Evolutionary conservation across 2,888 invertebrate species (phyloP).

Genomic region (Trissolcus japonicus): DNA sequence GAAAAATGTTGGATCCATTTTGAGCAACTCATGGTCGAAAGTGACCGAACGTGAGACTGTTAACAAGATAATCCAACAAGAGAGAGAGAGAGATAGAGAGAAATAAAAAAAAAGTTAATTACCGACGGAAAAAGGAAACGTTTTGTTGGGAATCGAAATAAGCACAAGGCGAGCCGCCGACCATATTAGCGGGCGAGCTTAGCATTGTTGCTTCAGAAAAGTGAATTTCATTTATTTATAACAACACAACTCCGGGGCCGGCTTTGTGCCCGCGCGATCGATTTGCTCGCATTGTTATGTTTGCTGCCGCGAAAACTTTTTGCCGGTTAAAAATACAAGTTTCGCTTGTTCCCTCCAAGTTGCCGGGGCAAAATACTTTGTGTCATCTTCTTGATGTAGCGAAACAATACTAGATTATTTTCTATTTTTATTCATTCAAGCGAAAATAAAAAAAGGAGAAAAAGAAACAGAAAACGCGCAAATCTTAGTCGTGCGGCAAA

Average conservation of each 20-base stretch:
- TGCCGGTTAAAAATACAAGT: slow-evolving; percentile 2
- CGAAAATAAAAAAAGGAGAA: no score
- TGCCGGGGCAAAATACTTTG: not conserved
- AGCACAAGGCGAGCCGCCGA: slow-evolving; percentile 45
- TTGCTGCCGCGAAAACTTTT: not conserved
- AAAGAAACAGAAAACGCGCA: not conserved
- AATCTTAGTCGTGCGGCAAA: not conserved
- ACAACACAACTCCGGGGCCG: not conserved
- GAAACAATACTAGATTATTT: not conserved
- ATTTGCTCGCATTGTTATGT: not conserved
- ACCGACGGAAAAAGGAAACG: slow-evolving; percentile 30
- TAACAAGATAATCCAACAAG: slow-evolving; percentile 37
- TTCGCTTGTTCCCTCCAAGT: not conserved
- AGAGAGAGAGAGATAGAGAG: not conserved
- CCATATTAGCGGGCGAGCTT: slow-evolving; percentile 33
- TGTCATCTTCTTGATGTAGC: slow-evolving; percentile 1
- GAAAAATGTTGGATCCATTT: not conserved
- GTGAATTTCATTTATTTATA: slow-evolving; percentile 13
- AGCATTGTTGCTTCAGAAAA: slow-evolving; percentile 1
- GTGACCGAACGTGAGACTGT: slow-evolving; percentile 30
- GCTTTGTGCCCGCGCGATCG: slow-evolving; percentile 4
- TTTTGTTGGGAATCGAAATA: slow-evolving; percentile 42
- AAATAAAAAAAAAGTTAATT: slow-evolving; percentile 46
- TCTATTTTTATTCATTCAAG: not conserved
- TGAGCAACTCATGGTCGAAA: slow-evolving; percentile 10